Base-by-base conservation (phyloP, 2,113 vertebrate species). In the Anarrhichthys ocellatus region DNA sequence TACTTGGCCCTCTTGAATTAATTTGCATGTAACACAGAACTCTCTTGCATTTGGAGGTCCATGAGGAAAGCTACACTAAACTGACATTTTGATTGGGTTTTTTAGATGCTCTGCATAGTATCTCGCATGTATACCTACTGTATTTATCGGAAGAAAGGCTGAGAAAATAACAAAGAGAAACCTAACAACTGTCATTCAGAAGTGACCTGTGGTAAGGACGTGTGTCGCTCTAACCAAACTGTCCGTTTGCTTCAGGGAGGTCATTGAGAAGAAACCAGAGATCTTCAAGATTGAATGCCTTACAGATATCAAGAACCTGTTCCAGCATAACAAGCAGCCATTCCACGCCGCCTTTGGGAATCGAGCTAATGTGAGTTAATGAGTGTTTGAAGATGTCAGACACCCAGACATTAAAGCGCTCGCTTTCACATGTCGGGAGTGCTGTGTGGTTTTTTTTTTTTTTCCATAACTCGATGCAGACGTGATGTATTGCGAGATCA, bases 191-290 rank as follows among this genome's bases (percentile, higher is more conserved):
- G 20, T 74, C 52, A 46, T 48, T 68, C 4, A 63, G 29, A 50
- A 22, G 54, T 50, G 68, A 77, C 54, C 18, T 40, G 20, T 8
- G 17, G 0, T 59, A 44, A 81, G 78, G 54, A 63, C 64, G 36
- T 52, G 32, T 76, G 22, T 69, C 11, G 1, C 71, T 72, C 71
- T 87, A 85, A 86, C 85, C 48, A 56, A 70, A 59, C 40, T 48
- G 67, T 72, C 65, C 84, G 66, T 79, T 77, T 82, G 44, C 83
- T 89, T 74, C 90, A 99, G 98, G 95, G 98, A 99, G 93, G 98
- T 99, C 54, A 99, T 99, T 82, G 98, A 99, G 93, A 99, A 99
- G 96, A 99, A 99, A 93, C 98, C 98, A 6, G 98, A 99, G 90
- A 97, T 98, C 85, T 99, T 99, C 94, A 99, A 99, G 96, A 98